phyloP scores from a whole-genome alignment of 1,140 invertebrate species.

The Paralvinella palmiformis region DNA sequence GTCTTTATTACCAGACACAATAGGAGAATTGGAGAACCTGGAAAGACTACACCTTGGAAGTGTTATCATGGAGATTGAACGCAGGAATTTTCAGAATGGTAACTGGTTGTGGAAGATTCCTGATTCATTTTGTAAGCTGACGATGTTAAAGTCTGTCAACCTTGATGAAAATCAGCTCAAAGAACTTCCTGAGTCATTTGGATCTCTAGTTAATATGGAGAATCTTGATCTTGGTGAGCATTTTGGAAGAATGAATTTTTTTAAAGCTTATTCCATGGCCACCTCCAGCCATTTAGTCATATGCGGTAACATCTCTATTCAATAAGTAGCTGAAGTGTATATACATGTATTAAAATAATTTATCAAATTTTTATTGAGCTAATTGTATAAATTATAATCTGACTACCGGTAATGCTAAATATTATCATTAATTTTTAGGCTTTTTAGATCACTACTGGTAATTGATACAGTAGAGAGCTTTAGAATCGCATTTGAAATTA shows the following conservation, averaged over 20 bases:
- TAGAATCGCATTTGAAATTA: neutral
- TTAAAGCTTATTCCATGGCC: neutral
- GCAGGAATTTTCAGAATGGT: conserved; percentile 39
- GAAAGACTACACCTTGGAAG: conserved; percentile 36
- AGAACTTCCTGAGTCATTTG: conserved; percentile 35
- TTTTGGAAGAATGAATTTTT: neutral
- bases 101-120: conserved; percentile 38
- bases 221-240: conserved; percentile 35
- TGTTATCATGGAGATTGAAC: conserved; percentile 35
- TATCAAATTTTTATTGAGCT: neutral
- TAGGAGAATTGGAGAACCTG: conserved; percentile 29
- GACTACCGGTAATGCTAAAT: no score
- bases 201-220: conserved; percentile 31
- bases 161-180: conserved; percentile 40
- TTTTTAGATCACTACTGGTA: neutral
- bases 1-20: conserved; percentile 23
- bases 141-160: conserved; percentile 25
- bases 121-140: conserved; percentile 28
- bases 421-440: neutral
- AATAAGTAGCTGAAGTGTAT: no score
- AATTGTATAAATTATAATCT: neutral
- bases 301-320: no score
- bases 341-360: no score
- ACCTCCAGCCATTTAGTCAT: neutral
- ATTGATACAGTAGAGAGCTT: neutral